Evolutionary conservation across 1,140 invertebrate genomes (phyloP).

Genomic region (Drosophila novamexicana): DNA sequence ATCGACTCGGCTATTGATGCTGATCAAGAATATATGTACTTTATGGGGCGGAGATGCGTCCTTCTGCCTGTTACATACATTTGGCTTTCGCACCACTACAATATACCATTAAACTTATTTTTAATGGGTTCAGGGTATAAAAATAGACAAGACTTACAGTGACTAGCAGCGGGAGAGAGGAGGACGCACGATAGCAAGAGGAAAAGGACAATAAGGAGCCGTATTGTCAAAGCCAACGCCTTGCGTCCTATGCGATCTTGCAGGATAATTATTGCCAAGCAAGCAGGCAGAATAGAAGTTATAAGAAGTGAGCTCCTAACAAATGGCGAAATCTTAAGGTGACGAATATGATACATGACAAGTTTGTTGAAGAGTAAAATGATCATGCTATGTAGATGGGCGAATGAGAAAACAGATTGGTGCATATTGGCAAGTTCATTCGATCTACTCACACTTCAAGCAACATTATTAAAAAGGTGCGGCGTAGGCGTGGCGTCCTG

Average conservation of each 20-base stretch:
- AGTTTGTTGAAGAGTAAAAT: constrained; percentile 88
- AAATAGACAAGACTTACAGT: constrained; percentile 41
- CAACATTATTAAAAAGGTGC: no score
- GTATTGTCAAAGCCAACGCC: constrained; percentile 86
- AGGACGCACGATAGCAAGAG: constrained; percentile 77
- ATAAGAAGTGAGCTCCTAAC: constrained; percentile 86
- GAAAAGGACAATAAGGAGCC: constrained; percentile 86
- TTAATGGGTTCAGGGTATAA: no score
- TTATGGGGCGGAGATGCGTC: no score
- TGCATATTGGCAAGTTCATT: no score
- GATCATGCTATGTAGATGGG: constrained; percentile 85
- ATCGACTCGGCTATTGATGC: no score
- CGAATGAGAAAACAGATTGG: constrained; percentile 14
- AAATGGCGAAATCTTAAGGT: constrained; percentile 86
- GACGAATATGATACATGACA: constrained; percentile 87
- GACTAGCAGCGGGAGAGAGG: constrained; percentile 49
- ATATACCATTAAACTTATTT: no score
- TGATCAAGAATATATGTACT: no score
- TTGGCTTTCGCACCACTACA: no score
- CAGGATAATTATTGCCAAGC: constrained; percentile 85
- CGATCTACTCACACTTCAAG: no score
- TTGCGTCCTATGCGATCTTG: constrained; percentile 87
- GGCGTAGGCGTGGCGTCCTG: no score
- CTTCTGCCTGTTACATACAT: no score
- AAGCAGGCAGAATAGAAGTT: constrained; percentile 86